A percentile compares a stretch with the other conserved stretches of the same genome.
These are phyloP conservation scores for Pinna nobilis DNA, from an alignment of 1,140 invertebrate species.

Conservation along the genomic window DNA sequence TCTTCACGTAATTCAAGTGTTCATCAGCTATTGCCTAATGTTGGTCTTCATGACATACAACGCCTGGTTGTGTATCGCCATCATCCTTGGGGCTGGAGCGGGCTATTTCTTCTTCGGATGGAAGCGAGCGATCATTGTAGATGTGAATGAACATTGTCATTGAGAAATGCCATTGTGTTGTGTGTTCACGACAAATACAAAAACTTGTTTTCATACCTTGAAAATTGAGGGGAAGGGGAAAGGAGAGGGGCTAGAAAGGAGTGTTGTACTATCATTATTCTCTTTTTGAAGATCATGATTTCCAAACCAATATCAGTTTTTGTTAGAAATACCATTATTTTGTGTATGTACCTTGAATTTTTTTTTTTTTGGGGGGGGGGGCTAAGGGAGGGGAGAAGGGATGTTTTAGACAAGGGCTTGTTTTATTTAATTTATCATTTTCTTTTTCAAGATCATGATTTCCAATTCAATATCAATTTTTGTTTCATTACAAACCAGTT, in stretches of 20 bases:
- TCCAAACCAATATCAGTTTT: no score
- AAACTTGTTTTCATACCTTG: neutral
- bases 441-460: no score
- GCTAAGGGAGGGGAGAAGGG: no score
- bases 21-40: constrained; percentile 95
- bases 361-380: no score
- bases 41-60: constrained; percentile 99
- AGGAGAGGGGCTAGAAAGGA: no score
- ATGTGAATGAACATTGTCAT: constrained; percentile 97
- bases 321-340: no score
- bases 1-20: constrained; percentile 92
- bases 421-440: no score
- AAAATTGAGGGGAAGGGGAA: neutral
- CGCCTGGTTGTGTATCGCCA: constrained; percentile 92
- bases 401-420: no score
- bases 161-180: no score
- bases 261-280: neutral
- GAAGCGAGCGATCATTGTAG: constrained; percentile 91
- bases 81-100: constrained; percentile 90
- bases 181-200: neutral
- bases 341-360: constrained; percentile 5
- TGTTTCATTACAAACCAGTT: no score
- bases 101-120: constrained; percentile 97
- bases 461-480: no score
- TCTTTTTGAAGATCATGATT: no score